Percentiles rank a stretch among this genome's conserved stretches.
Evolutionary conservation across 2,888 invertebrate species (phyloP).

Genomic region (Lochmaea capreae): DNA sequence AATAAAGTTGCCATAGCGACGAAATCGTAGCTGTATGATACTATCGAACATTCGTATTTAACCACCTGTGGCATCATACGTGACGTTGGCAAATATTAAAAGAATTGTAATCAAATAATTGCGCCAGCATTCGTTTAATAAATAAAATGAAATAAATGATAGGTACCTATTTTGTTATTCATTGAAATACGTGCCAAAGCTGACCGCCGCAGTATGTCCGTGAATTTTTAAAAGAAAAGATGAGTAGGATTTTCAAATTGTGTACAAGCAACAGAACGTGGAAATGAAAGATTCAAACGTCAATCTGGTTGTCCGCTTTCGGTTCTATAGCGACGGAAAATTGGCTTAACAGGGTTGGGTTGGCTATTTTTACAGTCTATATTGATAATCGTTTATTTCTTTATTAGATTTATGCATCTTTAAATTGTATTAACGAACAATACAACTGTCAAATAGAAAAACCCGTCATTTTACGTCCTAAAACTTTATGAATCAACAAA

Average conservation of each 20-base stretch:
- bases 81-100: too few species aligned
- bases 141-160: not conserved
- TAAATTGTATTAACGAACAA: not conserved
- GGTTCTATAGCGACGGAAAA: not conserved
- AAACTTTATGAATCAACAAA: too few species aligned
- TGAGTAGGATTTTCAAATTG: slow-evolving; percentile 4
- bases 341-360: not conserved
- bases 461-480: too few species aligned
- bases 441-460: too few species aligned
- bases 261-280: slow-evolving; percentile 7
- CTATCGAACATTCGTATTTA: too few species aligned
- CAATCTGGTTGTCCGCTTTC: slow-evolving; percentile 20
- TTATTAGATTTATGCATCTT: not conserved
- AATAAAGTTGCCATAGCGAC: too few species aligned
- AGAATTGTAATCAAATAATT: too few species aligned
- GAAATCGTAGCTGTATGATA: not conserved
- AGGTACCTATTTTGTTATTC: not conserved
- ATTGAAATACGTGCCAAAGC: slow-evolving; percentile 4
- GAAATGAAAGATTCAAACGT: slow-evolving; percentile 24
- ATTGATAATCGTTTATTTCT: not conserved
- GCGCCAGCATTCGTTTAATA: not conserved
- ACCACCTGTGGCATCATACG: too few species aligned
- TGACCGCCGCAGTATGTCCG: slow-evolving; percentile 5
- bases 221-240: slow-evolving; percentile 15
- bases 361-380: not conserved